phyloP scores from a whole-genome alignment of 1,140 invertebrate species.

The Drosophila busckii region DNA sequence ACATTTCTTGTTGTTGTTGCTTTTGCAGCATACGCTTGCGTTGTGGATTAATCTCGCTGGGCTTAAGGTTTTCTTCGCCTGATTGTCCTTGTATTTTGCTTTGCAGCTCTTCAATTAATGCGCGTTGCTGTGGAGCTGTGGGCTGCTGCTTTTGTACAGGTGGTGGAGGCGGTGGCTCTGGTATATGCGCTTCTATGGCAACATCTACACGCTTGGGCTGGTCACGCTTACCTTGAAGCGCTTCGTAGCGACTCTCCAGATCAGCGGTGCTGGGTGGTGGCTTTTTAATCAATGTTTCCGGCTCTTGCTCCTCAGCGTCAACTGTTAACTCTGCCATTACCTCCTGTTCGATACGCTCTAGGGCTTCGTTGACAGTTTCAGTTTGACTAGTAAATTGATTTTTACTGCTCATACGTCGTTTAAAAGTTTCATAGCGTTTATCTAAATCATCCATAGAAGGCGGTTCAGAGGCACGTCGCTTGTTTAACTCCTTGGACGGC shows the following conservation, averaged over 20 bases:
- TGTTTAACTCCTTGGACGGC: constrained; percentile 9
- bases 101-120: constrained; percentile 67
- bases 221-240: constrained; percentile 29
- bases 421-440: constrained; percentile 61
- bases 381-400: constrained; percentile 26
- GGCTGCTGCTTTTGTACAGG: constrained; percentile 19
- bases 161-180: constrained; percentile 41
- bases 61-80: constrained; percentile 61
- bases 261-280: constrained; percentile 53
- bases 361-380: constrained; percentile 45
- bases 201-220: constrained; percentile 38
- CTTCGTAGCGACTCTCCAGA: constrained; percentile 60
- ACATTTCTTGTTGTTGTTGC: too few species aligned
- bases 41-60: constrained; percentile 66
- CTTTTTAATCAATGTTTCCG: constrained; percentile 10
- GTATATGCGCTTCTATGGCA: constrained; percentile 60
- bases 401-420: constrained; percentile 65
- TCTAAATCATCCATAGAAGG: constrained; percentile 73
- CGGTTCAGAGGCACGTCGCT: constrained; percentile 63
- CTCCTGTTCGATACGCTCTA: constrained; percentile 54
- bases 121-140: constrained; percentile 41
- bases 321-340: constrained; percentile 39
- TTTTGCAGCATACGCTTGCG: constrained; percentile 24
- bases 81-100: constrained; percentile 54
- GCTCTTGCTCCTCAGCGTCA: neutral